Percentiles rank a stretch among this genome's conserved stretches.
Evolutionary conservation across 1,140 invertebrate species (phyloP).

Genomic region (Meloidogyne chitwoodi): DNA sequence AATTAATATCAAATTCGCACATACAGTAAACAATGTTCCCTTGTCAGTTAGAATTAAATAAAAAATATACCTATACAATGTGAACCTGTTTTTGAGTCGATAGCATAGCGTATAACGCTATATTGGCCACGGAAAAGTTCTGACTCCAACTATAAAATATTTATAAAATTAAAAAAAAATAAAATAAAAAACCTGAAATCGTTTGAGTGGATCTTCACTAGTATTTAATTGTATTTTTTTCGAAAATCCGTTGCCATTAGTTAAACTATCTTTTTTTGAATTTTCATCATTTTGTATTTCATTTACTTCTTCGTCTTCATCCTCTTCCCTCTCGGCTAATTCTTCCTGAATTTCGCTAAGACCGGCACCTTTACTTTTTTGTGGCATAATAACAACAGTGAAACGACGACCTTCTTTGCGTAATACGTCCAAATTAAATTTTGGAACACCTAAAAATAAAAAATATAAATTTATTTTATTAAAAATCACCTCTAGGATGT

Average conservation of each 20-base stretch:
- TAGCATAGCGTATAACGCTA: constrained; percentile 51
- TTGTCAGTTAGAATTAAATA: not conserved
- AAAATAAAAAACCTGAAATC: constrained; percentile 44
- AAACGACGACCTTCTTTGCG: constrained; percentile 40
- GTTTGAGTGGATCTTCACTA: constrained; percentile 42
- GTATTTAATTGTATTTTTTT: constrained; percentile 18
- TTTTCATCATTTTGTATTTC: constrained; percentile 12
- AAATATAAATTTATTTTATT: constrained; percentile 22
- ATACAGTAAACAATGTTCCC: too few relatives aligned
- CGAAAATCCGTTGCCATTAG: not conserved
- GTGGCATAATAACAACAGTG: constrained; percentile 51
- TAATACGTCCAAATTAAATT: constrained; percentile 48
- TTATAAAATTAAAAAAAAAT: not conserved
- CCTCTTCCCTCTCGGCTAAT: constrained; percentile 32
- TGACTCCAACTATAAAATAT: constrained; percentile 33
- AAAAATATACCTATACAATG: constrained; percentile 32
- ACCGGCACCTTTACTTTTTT: constrained; percentile 29
- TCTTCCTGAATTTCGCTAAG: constrained; percentile 55
- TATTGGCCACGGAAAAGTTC: constrained; percentile 55
- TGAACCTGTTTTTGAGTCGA: constrained; percentile 49
- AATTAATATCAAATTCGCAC: too few relatives aligned
- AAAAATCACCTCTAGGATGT: constrained; percentile 42
- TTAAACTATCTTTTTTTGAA: not conserved
- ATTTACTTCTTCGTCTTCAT: constrained; percentile 28
- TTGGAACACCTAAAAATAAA: constrained; percentile 38